These are phyloP conservation scores for Caerostris darwini DNA, from an alignment of 1,140 invertebrate species.

Conservation along the genomic window DNA sequence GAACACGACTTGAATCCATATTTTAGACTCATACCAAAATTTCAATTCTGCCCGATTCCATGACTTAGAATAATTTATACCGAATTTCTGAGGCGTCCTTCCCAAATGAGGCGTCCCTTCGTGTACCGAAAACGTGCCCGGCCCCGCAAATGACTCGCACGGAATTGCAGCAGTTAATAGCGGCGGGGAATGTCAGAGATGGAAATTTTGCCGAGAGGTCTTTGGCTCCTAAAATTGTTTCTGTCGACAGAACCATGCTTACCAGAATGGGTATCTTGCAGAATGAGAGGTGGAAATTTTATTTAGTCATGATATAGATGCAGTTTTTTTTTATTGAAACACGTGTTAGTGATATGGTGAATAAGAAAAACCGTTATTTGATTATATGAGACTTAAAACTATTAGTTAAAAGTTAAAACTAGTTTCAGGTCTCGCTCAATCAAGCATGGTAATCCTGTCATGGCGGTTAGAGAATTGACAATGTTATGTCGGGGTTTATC, in stretches of 20 bases:
- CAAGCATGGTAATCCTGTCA: too few relatives aligned
- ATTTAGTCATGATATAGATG: neutral
- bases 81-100: conserved; percentile 17
- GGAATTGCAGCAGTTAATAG: conserved; percentile 48
- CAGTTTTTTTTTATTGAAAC: neutral
- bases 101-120: conserved; percentile 40
- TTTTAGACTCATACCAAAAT: neutral
- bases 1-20: conserved; percentile 26
- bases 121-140: conserved; percentile 7
- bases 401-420: too few relatives aligned
- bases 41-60: conserved; percentile 17
- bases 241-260: neutral
- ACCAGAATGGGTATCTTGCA: neutral
- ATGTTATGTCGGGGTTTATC: too few relatives aligned
- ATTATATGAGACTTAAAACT: too few relatives aligned
- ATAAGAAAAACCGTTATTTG: too few relatives aligned
- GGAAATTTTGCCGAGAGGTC: neutral
- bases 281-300: neutral
- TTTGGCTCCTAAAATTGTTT: neutral
- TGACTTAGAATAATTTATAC: conserved; percentile 59
- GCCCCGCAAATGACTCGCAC: neutral
- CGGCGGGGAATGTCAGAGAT: conserved; percentile 18
- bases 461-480: too few relatives aligned
- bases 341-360: neutral
- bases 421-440: too few relatives aligned